Evolutionary conservation across 2,888 invertebrate genomes (phyloP), one percentile per base, ranked within the genome.

Genomic region (Rhodophaea formosa): DNA sequence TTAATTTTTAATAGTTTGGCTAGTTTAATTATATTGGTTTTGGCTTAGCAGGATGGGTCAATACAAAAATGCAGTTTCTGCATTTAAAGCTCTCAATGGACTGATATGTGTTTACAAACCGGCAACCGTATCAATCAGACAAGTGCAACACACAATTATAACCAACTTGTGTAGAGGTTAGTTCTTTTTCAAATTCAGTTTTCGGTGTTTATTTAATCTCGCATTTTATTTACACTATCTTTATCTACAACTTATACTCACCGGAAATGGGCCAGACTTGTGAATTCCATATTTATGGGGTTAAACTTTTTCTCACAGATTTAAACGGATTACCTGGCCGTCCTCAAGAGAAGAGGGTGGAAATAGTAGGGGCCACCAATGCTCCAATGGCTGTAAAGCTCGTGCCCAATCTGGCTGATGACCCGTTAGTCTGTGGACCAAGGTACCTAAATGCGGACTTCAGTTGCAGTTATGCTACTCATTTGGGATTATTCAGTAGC

Each of bases 31-130:
- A n/a, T n/a, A n/a, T n/a, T n/a, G n/a, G n/a, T 23, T 23, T 23
- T 23, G 3, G 23, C 23, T 23, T 3, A 5, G 23, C 2, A 23
- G 23, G 23, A 92, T 91, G 92, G 82, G 81, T 43, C 80, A 82
- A 54, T 71, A 84, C 56, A 73, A 67, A 57, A 84, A 92, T 71
- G 94, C 95, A 3, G 88, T 88, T 42, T 73, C 86, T 43, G 93
- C 95, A 3, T 96, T 93, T 86, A 94, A 92, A 68, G 77, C 89
- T 30, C 77, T 97, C 55, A 95, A 95, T 82, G 97, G 97, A 29
- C 74, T 97, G 7, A 86, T 96, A 61, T 95, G 96, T 80, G 86
- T 97, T 12, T 97, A 95, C 70, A 97, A 97, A 81, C 96, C 97
- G 12, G 79, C 94, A 0, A 93, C 93, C 55, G 86, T 94, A 39